A percentile compares a stretch with the other conserved stretches of the same genome.
phyloP scores from a whole-genome alignment of 2,888 invertebrate genomes.

The Luperina testacea region DNA sequence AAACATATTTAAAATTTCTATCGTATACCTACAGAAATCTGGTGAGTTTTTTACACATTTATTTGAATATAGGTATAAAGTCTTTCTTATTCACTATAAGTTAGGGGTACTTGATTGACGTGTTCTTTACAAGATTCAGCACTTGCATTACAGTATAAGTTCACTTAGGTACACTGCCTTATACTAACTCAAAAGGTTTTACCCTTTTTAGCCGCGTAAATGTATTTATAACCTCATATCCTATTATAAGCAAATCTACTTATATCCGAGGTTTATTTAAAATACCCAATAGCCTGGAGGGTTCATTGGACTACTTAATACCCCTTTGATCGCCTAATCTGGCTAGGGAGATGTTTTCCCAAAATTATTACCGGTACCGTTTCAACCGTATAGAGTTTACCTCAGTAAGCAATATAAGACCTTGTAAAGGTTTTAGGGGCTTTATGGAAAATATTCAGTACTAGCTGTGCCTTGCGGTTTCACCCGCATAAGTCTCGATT shows the following conservation, averaged over 20 bases:
- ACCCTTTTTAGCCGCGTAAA: neutral
- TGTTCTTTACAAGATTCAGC: too few species aligned
- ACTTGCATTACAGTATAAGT: too few species aligned
- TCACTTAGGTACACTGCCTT: too few species aligned
- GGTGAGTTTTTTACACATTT: too few species aligned
- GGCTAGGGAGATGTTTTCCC: constrained; percentile 58
- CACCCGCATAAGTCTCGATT: too few species aligned
- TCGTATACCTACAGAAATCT: too few species aligned
- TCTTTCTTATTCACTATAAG: too few species aligned
- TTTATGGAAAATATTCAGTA: constrained; percentile 37
- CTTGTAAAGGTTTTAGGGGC: neutral
- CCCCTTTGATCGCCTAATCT: constrained; percentile 70
- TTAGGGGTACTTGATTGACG: too few species aligned
- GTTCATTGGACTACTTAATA: constrained; percentile 65
- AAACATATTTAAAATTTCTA: too few species aligned
- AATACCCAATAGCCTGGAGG: constrained; percentile 33
- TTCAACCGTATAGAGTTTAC: constrained; percentile 45
- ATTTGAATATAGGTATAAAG: too few species aligned
- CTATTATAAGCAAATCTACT: constrained; percentile 21
- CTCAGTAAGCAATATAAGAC: constrained; percentile 60
- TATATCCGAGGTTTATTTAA: constrained; percentile 35
- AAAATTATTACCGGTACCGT: constrained; percentile 65
- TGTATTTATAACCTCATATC: neutral
- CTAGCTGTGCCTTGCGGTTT: neutral
- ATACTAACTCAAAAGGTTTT: too few species aligned